phyloP scores from a whole-genome alignment of 2,113 vertebrate genomes.

The Cacatua alba region DNA sequence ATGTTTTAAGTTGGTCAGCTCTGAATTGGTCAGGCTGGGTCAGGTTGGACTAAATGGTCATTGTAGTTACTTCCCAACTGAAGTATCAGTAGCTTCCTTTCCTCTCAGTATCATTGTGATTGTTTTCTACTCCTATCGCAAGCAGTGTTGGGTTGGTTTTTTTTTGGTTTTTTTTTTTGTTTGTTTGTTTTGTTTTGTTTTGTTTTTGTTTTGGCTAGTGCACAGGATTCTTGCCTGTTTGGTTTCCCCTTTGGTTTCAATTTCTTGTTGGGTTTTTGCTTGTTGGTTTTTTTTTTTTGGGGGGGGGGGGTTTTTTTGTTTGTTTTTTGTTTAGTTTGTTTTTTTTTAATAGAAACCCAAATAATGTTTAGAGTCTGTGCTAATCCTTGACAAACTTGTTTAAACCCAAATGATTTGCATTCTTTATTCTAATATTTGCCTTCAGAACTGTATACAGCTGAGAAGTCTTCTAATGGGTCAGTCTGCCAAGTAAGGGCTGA shows the following conservation, averaged over 20 bases:
- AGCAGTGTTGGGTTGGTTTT: neutral
- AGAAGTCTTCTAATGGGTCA: neutral
- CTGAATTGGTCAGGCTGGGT: neutral
- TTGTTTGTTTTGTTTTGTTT: no score
- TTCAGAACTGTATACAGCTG: neutral
- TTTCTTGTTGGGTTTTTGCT: neutral
- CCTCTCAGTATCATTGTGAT: neutral
- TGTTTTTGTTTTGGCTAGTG: neutral
- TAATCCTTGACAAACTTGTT: neutral
- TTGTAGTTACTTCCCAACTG: neutral
- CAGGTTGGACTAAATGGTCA: neutral
- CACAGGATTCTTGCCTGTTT: neutral
- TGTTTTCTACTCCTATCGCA: neutral
- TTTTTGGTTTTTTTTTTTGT: no score
- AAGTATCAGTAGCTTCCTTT: neutral
- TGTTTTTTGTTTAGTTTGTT: neutral
- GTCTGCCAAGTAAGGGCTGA: neutral
- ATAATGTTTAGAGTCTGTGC: neutral
- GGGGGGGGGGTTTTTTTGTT: no score
- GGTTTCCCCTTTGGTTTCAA: neutral
- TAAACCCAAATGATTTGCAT: neutral
- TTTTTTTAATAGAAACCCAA: neutral
- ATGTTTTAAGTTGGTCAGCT: neutral
- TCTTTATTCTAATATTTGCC: neutral
- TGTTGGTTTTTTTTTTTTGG: neutral